Evolutionary conservation across 2,888 invertebrate genomes (phyloP), one percentile per base, ranked within the genome.

Genomic region (Agonum fuliginosum): DNA sequence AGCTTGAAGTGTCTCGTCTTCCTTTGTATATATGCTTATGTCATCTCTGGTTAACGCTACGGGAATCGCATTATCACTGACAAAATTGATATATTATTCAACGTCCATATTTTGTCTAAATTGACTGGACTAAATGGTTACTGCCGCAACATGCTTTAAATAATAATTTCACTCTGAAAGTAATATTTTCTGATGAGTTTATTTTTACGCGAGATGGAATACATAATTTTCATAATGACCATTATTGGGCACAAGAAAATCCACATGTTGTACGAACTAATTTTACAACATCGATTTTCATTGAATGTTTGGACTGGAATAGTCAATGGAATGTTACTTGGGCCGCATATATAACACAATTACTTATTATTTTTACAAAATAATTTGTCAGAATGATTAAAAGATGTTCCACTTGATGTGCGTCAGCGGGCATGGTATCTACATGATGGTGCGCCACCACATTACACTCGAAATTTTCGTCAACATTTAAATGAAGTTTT

Each of bases 401-500:
- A 34, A 34, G 19, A 22, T 58, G 3, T 58, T 5, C 58, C 24
- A 5, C 6, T 58, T 3, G 22, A 22, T 22, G 24, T 58, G 12
- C 24, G 24, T 58, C 62, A 62, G 30, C 30, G 6, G 12, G 19
- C 17, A 10, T 30, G 17, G 14, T 62, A 6, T 46, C 46, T 6
- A 4, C 46, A 46, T 12, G 46, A 46, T 27, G 2, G 12, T 62
- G 30, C 62, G 12, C 8, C 30, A 17, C 30, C 14, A n/a, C 34
- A 65, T 65, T 24, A 27, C 30, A 3, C 30, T 3, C 2, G 4
- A 30, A 30, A 30, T 30, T 6, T 62, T 2, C 27, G 30, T 3
- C 20, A 65, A 37, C 65, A 37, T 41, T 34, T 65, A 30, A 65
- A 41, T 19, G 12, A 30, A 19, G 17, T 17, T 10, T 65, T 19